Evolutionary conservation across 1,140 invertebrate species (phyloP), one percentile per base, ranked within the genome.

Genomic region (Tyrophagus putrescentiae): DNA sequence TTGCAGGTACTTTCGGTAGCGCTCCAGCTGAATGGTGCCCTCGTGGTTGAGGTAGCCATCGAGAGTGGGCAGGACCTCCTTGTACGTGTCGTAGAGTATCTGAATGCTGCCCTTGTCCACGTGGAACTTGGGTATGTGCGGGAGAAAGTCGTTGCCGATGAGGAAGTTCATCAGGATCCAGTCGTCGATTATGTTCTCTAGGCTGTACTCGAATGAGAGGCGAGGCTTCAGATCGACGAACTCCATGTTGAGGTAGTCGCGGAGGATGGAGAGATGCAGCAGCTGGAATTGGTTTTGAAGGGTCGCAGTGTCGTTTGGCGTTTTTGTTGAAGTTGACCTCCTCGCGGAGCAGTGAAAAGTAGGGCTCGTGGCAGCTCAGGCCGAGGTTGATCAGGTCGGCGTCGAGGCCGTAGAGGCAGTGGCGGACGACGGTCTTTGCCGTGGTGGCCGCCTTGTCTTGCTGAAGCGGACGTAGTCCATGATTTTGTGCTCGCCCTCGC

Each of bases 61-160:
- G 64, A 97, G 76, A 18, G 78, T 80, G 1, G 88, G 89, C 64
- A 97, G 73, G 25, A 92, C 80, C 29, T 81, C 77, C 70, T 85
- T 93, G 69, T 98, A 98, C 1, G 82, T 83, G 66, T 81, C 78
- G 74, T 92, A 97, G 34, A 98, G 75, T 39, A 85, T 71, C 0
- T 87, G 84, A 48, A 97, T 70, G 32, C 89, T 88, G 68, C 89
- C 87, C 68, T 87, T 83, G 57, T 80, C 79, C 65, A 98, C 96
- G 71, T 97, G 88, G 69, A 98, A 77, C 71, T 93, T 82, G 29
- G 93, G 92, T 57, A 97, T 74, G 74, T 95, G 80, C 0, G 93
- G 93, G 67, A 98, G 87, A 72, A 98, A 98, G 74, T 98, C 93
- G 73, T 98, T 98, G n/a, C 93, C 93, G 5, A 97, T 84, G 28